These are phyloP conservation scores for Campoplex capitator DNA, from an alignment of 2,888 invertebrate species.

Conservation along the genomic window DNA sequence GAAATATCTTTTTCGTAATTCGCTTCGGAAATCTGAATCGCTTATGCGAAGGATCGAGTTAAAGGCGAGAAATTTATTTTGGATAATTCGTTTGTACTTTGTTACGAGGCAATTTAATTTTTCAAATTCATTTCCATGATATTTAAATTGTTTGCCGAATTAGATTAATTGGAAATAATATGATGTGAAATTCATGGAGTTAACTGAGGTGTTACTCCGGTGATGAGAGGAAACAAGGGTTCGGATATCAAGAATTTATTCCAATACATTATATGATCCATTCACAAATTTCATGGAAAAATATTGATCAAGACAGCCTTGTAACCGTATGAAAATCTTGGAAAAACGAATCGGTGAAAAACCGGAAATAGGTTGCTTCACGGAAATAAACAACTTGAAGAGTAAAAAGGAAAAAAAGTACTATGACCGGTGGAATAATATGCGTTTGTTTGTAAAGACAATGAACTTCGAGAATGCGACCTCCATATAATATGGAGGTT, in stretches of 20 bases:
- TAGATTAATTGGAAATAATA: background rate
- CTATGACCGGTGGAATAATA: background rate
- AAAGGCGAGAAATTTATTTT: too few relatives aligned
- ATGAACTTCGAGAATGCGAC: background rate
- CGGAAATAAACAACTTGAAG: background rate
- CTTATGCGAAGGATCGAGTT: too few relatives aligned
- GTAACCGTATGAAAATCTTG: background rate
- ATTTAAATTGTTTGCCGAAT: background rate
- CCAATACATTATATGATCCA: too few relatives aligned
- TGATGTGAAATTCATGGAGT: background rate
- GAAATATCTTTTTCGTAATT: too few relatives aligned
- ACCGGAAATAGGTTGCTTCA: background rate
- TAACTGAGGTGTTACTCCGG: background rate
- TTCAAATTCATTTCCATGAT: background rate
- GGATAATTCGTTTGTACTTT: too few relatives aligned
- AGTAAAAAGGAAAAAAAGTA: background rate
- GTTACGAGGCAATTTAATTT: background rate
- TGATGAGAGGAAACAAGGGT: background rate
- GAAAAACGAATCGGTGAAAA: background rate
- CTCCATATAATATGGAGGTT: too few relatives aligned
- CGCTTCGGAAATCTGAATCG: too few relatives aligned
- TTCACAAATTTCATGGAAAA: too few relatives aligned
- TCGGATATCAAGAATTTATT: too few relatives aligned
- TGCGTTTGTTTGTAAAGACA: background rate
- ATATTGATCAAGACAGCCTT: background rate